Evolutionary conservation across 2,113 vertebrate genomes (phyloP), one percentile per base, ranked within the genome.

Genomic region (Oryzias javanicus): DNA sequence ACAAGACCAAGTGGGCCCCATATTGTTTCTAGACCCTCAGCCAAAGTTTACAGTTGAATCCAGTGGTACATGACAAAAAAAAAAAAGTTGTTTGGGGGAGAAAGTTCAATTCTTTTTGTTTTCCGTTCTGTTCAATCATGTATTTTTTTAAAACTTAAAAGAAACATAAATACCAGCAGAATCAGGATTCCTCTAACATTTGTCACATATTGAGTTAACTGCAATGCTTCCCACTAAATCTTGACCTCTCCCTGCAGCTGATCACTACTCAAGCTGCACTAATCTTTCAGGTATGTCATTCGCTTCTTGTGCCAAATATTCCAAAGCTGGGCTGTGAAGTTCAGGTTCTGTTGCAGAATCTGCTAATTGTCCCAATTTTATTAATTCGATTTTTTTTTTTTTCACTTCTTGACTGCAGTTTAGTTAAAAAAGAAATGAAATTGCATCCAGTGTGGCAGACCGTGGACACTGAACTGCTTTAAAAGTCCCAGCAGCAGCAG

Each of bases 231-330:
- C 53, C 80, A 76, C 83, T 90, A 84, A 88, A 88, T 77, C 80
- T 42, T 87, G 82, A 80, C 87, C 86, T 91, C 82, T 91, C 79
- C 82, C 88, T 91, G 78, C 90, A 92, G 91, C 71, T 90, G 82
- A 64, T 88, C 84, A 81, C 85, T 59, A 87, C 74, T 52, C 74
- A 80, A 41, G 85, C 85, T 29, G 78, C 88, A 64, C 64, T 79
- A 60, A 86, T 88, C 62, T 89, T 90, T 78, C 89, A 92, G 91
- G 91, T 91, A 92, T 76, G 90, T 91, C 44, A 61, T 68, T 61
- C 49, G 69, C 55, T 42, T 59, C 51, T 51, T 74, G 59, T 84
- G 62, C 67, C 54, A 55, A 60, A 46, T 84, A 60, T 73, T 60
- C 64, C 62, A 64, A 65, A 67, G 70, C 74, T 67, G 72, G 80